A percentile compares a stretch with the other conserved stretches of the same genome.
Conservation (phyloP, 2,113 vertebrate species). For the Limanda limanda region DNA sequence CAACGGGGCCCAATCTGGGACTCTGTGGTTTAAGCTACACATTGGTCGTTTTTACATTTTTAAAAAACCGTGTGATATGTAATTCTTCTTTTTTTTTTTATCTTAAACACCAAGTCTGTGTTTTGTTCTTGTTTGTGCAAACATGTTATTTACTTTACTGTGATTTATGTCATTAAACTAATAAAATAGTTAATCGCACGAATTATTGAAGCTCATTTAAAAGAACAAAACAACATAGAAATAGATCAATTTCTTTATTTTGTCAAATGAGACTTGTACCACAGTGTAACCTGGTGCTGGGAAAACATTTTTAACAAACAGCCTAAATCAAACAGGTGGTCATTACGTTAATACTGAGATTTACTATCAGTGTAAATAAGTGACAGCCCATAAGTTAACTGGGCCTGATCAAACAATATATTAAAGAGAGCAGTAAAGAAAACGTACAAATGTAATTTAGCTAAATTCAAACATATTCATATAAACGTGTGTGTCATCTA, state of each 20-base stretch:
- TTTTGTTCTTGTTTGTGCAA: slow-evolving; percentile 26
- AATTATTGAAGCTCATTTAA: slow-evolving; percentile 10
- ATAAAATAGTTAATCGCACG: slow-evolving; percentile 9
- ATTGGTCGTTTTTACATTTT: slow-evolving; percentile 22
- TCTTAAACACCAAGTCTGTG: background rate
- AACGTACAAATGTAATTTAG: background rate
- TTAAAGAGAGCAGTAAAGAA: slow-evolving; percentile 17
- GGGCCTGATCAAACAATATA: slow-evolving; percentile 23
- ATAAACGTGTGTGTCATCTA: slow-evolving; percentile 3
- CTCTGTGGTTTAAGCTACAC: background rate
- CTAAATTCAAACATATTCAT: slow-evolving; percentile 10
- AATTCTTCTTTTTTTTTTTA: slow-evolving; percentile 16
- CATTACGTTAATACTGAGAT: background rate
- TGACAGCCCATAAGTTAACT: background rate
- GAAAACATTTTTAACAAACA: slow-evolving; percentile 9
- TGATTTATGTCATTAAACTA: slow-evolving; percentile 43
- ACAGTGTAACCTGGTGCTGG: slow-evolving; percentile 11
- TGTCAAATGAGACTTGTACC: slow-evolving; percentile 13
- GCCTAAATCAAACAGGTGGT: slow-evolving; percentile 2
- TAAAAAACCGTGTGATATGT: background rate
- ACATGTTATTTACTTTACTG: slow-evolving; percentile 35
- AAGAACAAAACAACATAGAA: background rate
- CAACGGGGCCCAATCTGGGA: slow-evolving; percentile 10
- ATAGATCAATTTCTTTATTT: slow-evolving; percentile 43
- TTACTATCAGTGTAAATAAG: slow-evolving; percentile 10